Conservation (phyloP, 2,888 invertebrate species). For the Drosophila dives region DNA sequence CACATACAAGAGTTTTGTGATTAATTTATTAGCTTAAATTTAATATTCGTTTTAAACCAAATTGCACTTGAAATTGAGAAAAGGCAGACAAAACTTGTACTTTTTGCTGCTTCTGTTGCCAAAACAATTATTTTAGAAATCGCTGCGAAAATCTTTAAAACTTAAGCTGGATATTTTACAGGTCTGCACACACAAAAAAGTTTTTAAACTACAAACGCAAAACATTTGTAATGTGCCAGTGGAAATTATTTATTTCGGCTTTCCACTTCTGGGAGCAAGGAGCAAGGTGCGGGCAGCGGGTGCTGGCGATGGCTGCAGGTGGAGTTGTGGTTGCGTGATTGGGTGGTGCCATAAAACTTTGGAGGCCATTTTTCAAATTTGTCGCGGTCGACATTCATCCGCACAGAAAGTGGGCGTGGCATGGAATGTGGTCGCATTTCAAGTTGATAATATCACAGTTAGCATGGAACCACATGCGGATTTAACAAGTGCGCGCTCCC, state of each 20-base stretch:
- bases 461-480: conserved; percentile 67
- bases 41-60: background rate
- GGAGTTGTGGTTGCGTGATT: background rate
- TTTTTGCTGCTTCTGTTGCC: too few relatives aligned
- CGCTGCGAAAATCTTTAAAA: conserved; percentile 54
- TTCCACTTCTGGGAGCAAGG: conserved; percentile 55
- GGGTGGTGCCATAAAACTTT: conserved; percentile 65
- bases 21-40: too few relatives aligned
- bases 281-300: conserved; percentile 45
- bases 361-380: conserved; percentile 78
- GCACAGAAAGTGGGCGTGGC: conserved; percentile 33
- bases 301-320: background rate
- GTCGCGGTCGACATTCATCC: conserved; percentile 63
- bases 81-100: background rate
- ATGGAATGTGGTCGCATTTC: conserved; percentile 59
- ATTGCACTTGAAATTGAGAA: background rate
- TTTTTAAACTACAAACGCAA: conserved; percentile 69
- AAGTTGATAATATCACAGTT: conserved; percentile 75
- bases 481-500: conserved; percentile 55
- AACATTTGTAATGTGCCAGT: conserved; percentile 78
- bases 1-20: too few relatives aligned
- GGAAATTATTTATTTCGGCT: conserved; percentile 74
- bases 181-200: conserved; percentile 40
- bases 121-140: conserved; percentile 3
- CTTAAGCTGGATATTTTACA: conserved; percentile 29